Conservation (phyloP, 2,797 vertebrate species). For the Lepilemur ruficaudatus region DNA sequence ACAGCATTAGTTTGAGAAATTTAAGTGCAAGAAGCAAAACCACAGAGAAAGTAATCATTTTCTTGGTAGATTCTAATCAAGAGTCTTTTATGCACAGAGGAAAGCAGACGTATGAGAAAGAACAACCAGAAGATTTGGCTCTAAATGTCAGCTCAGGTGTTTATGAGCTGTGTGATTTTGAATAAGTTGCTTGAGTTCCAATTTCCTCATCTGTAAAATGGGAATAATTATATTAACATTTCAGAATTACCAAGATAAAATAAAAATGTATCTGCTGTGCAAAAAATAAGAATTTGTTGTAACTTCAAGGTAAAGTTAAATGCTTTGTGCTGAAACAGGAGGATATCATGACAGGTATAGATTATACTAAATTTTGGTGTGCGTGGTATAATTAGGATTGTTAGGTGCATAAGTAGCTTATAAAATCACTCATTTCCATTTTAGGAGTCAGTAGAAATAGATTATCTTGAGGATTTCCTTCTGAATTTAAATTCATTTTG, state of each 20-base stretch:
- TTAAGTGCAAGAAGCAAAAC: conserved; percentile 7
- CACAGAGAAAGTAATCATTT: not conserved
- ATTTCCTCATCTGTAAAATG: conserved; percentile 2
- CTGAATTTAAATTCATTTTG: conserved; percentile 40
- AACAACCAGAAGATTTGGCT: not conserved
- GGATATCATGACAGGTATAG: not conserved
- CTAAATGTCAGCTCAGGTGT: not conserved
- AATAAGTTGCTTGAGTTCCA: not conserved
- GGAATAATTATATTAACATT: not conserved
- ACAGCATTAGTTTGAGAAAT: conserved; percentile 19
- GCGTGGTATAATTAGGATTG: not conserved
- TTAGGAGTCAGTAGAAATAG: conserved; percentile 18
- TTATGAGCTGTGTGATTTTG: not conserved
- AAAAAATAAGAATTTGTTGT: not conserved
- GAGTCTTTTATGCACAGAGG: not conserved
- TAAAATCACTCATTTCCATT: conserved; percentile 21
- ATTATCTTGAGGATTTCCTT: not conserved
- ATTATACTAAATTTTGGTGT: not conserved
- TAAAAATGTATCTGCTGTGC: not conserved
- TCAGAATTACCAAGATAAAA: not conserved
- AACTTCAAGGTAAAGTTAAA: conserved; percentile 33
- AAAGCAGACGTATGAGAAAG: not conserved
- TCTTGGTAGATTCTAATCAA: not conserved
- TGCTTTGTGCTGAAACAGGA: not conserved
- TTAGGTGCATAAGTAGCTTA: not conserved